phyloP scores from a whole-genome alignment of 2,113 vertebrate species.

The Leptobrachium leishanense region DNA sequence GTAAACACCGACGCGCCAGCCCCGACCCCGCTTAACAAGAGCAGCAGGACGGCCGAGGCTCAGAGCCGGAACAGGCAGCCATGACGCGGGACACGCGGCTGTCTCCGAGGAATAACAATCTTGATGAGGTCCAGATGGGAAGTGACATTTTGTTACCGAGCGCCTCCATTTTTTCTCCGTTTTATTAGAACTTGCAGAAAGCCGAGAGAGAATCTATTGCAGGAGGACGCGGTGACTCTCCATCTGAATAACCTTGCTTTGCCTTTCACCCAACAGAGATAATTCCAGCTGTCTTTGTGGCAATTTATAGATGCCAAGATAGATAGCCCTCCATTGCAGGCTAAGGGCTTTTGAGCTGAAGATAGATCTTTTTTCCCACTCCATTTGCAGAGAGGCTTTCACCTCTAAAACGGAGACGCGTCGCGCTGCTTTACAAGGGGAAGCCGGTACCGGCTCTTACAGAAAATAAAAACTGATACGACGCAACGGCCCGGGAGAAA shows the following conservation, averaged over 20 bases:
- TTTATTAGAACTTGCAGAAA: not conserved
- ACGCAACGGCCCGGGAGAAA: too few species aligned
- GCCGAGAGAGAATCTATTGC: not conserved
- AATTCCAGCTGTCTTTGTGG: not conserved
- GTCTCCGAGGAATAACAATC: slow-evolving; percentile 4
- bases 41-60: not conserved
- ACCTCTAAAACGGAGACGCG: not conserved
- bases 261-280: slow-evolving; percentile 1
- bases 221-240: not conserved
- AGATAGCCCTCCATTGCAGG: slow-evolving; percentile 4
- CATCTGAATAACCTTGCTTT: not conserved
- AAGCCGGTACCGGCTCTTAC: too few species aligned
- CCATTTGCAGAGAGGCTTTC: not conserved
- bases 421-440: too few species aligned
- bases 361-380: slow-evolving; percentile 18
- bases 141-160: slow-evolving; percentile 13
- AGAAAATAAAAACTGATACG: too few species aligned
- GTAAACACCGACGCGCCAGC: not conserved
- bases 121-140: slow-evolving; percentile 30
- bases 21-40: not conserved
- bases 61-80: not conserved
- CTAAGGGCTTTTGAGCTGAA: not conserved
- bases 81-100: not conserved
- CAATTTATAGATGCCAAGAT: slow-evolving; percentile 10
- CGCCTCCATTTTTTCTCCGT: not conserved